phyloP scores from a whole-genome alignment of 2,888 invertebrate genomes.

The Achlya flavicornis region DNA sequence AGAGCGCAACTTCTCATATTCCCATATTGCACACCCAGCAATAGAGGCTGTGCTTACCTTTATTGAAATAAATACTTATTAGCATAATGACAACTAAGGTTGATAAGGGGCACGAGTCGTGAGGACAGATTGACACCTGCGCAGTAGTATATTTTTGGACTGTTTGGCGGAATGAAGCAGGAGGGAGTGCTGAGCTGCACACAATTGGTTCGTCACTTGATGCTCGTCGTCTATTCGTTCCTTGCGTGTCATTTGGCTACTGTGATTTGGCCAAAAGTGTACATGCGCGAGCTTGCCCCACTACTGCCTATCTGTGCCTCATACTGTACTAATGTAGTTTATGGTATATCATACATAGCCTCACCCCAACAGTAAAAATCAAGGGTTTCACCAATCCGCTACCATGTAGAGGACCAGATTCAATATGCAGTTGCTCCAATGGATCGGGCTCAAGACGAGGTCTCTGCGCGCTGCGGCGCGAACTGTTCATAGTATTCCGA shows the following conservation, averaged over 20 bases:
- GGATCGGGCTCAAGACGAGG: constrained; percentile 60
- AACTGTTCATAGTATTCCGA: constrained; percentile 67
- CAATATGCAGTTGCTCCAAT: constrained; percentile 68
- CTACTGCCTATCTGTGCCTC: too few species aligned
- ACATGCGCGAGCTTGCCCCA: too few species aligned
- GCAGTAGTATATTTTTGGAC: too few species aligned
- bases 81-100: background rate
- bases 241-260: too few species aligned
- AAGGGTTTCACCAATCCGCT: constrained; percentile 85
- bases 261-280: too few species aligned
- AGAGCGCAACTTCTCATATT: constrained; percentile 89
- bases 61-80: constrained; percentile 12
- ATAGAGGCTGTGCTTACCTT: constrained; percentile 89
- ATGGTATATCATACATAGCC: constrained; percentile 27
- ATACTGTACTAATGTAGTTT: too few species aligned
- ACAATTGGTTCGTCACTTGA: too few species aligned
- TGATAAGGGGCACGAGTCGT: too few species aligned
- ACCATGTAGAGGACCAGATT: constrained; percentile 69
- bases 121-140: too few species aligned
- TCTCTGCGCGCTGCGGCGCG: constrained; percentile 52
- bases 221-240: too few species aligned
- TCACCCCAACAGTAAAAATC: constrained; percentile 86
- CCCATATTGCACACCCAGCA: constrained; percentile 91
- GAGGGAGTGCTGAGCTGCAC: too few species aligned
- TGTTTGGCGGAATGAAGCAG: too few species aligned